These are phyloP conservation scores for Apamea monoglypha DNA, from an alignment of 2,888 invertebrate genomes.

Conservation along the genomic window DNA sequence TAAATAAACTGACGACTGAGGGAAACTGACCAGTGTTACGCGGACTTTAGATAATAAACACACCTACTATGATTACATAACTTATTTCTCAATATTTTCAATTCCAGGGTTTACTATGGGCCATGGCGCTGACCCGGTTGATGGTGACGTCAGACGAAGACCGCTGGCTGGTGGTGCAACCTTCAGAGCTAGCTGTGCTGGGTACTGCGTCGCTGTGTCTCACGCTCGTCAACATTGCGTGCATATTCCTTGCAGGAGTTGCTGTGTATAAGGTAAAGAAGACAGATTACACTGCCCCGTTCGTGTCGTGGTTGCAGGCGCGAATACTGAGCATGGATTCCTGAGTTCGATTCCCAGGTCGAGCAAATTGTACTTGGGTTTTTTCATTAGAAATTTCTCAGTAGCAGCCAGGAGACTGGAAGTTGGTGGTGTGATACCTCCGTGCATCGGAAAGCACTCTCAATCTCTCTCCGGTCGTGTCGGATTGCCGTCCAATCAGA, in stretches of 20 bases:
- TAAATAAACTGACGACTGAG: too few relatives aligned
- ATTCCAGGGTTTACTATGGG: constrained; percentile 91
- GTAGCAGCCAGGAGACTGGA: too few relatives aligned
- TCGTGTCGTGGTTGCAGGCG: background rate
- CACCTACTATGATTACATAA: too few relatives aligned
- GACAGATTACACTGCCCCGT: too few relatives aligned
- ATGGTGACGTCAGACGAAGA: constrained; percentile 85
- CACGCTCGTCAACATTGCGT: constrained; percentile 93
- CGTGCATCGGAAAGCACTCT: too few relatives aligned
- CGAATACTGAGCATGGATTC: background rate
- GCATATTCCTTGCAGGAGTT: constrained; percentile 93
- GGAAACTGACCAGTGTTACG: too few relatives aligned
- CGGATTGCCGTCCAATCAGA: too few relatives aligned
- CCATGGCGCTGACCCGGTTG: constrained; percentile 90
- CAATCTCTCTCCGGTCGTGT: too few relatives aligned
- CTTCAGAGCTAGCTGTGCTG: constrained; percentile 91
- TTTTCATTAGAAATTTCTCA: background rate
- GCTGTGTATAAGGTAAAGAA: constrained; percentile 92
- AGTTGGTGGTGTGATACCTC: too few relatives aligned
- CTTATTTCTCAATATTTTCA: background rate
- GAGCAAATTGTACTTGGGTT: background rate
- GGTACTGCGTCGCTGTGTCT: constrained; percentile 93
- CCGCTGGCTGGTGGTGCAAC: constrained; percentile 83
- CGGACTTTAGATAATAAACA: too few relatives aligned
- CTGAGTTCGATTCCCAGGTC: background rate